Evolutionary conservation across 2,113 vertebrate species (phyloP).

Genomic region (Acinonyx jubatus): DNA sequence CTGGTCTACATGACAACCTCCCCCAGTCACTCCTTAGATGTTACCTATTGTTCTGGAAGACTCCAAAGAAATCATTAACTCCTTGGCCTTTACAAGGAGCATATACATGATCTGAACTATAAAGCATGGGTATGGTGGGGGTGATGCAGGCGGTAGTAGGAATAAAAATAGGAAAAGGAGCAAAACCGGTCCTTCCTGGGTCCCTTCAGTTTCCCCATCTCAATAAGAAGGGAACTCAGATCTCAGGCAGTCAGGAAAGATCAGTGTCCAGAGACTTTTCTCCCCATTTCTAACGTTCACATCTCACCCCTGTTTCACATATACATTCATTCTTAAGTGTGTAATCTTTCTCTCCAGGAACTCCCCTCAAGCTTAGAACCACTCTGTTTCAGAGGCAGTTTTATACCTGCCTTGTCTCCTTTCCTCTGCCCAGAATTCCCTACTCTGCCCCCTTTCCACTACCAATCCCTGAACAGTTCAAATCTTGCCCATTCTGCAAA

Average conservation of each 20-base stretch:
- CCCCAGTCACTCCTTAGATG: not conserved
- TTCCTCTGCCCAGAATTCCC: not conserved
- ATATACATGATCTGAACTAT: not conserved
- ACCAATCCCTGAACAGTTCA: not conserved
- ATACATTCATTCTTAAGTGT: not conserved
- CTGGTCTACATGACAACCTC: not conserved
- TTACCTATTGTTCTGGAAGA: not conserved
- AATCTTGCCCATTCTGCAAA: not conserved
- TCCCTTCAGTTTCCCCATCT: not conserved
- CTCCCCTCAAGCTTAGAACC: not conserved
- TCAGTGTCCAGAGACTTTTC: not conserved
- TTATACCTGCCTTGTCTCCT: not conserved
- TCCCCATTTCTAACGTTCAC: not conserved
- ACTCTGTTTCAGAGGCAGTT: not conserved
- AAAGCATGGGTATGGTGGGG: not conserved
- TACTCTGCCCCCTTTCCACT: not conserved
- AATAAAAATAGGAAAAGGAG: not conserved
- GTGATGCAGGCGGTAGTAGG: not conserved
- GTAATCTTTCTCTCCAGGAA: not conserved
- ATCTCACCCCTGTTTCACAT: not conserved
- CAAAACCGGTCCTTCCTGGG: not conserved
- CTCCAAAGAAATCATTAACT: not conserved
- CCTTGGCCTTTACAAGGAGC: not conserved
- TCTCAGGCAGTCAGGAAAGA: not conserved
- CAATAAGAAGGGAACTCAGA: not conserved